Base-by-base conservation (phyloP, 2,797 vertebrate genomes). In the Pempheris klunzingeri region DNA sequence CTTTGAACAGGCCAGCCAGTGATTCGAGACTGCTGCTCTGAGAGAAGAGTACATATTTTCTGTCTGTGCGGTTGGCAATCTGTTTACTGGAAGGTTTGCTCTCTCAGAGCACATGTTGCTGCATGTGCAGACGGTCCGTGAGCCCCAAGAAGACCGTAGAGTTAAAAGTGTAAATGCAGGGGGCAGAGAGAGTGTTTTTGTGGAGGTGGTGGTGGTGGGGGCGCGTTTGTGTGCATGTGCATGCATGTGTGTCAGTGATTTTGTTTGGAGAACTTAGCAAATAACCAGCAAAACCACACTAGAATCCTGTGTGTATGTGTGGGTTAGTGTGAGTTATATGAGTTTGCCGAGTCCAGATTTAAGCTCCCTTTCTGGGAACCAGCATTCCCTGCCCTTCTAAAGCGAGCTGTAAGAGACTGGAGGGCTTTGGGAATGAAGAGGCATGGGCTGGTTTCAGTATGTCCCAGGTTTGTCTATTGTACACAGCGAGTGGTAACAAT, bases 1-100 rank as follows among this genome's bases (percentile, higher is more conserved):
- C 93, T 93, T 91, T 88, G 85, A 94, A 96, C 94, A 94, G 92
- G 87, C 91, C 92, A 94, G 92, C 90, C 88, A 94, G 90, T 95
- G 93, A 94, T 94, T 92, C 87, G 36, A 86, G 77, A 86, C 88
- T 80, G 79, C 81, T 85, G 81, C 90, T 89, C 80, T 65, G 86
- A 90, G 92, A 83, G 90, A 85, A 85, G 86, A 90, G 92, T 87
- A 89, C 93, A 94, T 94, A 94, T 93, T 95, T 95, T 95, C 93
- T 92, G 90, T 91, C 90, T 92, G 90, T 94, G 94, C 68, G 93
- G 93, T 96, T 93, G 89, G 91, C 93, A 92, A 84, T 93, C 89
- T 95, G 93, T 95, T 95, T 94, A 94, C 93, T 95, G 89, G 92
- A 94, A 92, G 90, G 74, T 84, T 90, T 91, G 80, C 87, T 91